Evolutionary conservation across 1,140 invertebrate genomes (phyloP).

Genomic region (Heliconius hermathena): DNA sequence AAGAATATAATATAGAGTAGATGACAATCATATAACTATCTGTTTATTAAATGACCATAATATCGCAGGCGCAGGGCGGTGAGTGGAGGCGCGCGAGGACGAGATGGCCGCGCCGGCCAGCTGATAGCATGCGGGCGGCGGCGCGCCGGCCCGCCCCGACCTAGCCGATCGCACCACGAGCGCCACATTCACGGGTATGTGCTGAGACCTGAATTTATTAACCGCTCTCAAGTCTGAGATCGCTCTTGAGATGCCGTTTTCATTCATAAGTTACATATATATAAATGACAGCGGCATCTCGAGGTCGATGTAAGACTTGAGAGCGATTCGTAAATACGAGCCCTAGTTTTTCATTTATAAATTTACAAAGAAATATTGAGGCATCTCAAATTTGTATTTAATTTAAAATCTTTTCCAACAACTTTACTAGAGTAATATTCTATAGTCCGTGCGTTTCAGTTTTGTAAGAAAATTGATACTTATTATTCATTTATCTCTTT

Average conservation of each 20-base stretch:
- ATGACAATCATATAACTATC: neutral
- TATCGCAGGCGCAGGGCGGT: constrained; percentile 65
- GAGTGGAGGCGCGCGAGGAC: constrained; percentile 61
- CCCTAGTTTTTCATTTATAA: neutral
- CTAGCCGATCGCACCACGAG: constrained; percentile 73
- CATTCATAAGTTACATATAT: too few relatives aligned
- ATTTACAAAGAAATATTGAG: neutral
- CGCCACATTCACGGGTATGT: constrained; percentile 74
- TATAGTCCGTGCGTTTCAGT: too few relatives aligned
- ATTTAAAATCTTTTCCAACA: constrained; percentile 1
- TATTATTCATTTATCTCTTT: too few relatives aligned
- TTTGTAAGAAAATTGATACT: too few relatives aligned
- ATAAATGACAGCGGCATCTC: too few relatives aligned
- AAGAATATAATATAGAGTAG: neutral
- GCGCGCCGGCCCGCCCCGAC: constrained; percentile 76
- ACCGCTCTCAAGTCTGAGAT: too few relatives aligned
- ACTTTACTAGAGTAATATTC: too few relatives aligned
- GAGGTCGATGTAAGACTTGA: too few relatives aligned
- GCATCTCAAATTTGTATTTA: neutral
- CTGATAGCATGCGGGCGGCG: constrained; percentile 80
- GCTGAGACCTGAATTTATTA: neutral
- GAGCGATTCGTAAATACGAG: too few relatives aligned
- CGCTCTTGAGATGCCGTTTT: too few relatives aligned
- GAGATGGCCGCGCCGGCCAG: constrained; percentile 72
- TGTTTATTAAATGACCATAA: neutral